phyloP scores from a whole-genome alignment of 2,113 vertebrate genomes.

The Mugil cephalus region DNA sequence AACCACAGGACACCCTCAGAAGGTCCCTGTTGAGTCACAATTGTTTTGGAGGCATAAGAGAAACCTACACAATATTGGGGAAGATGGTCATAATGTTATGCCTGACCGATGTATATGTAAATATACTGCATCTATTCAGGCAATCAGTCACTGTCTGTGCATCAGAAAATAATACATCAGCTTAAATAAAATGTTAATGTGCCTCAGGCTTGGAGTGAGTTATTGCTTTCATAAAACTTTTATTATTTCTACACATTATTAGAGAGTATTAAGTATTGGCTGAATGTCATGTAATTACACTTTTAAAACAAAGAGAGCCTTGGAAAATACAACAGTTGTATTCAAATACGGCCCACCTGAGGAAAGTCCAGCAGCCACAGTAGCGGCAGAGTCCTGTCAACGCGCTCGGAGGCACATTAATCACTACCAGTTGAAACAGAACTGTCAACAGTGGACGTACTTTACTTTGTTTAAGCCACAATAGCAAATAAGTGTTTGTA shows the following conservation, averaged over 20 bases:
- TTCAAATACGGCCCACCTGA: constrained; percentile 20
- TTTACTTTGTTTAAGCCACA: constrained; percentile 11
- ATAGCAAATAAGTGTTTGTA: constrained; percentile 8
- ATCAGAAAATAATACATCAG: not conserved
- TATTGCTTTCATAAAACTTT: constrained; percentile 7
- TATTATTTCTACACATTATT: not conserved
- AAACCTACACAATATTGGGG: too few relatives aligned
- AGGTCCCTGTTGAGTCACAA: too few relatives aligned
- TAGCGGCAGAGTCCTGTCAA: constrained; percentile 32
- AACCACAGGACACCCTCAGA: too few relatives aligned
- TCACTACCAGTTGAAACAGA: constrained; percentile 38
- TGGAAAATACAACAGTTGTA: constrained; percentile 12
- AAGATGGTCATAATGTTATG: too few relatives aligned
- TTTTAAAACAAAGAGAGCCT: not conserved
- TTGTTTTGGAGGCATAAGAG: too few relatives aligned
- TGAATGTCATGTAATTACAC: not conserved
- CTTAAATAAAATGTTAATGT: not conserved
- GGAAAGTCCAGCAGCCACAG: constrained; percentile 22
- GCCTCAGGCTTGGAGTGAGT: not conserved
- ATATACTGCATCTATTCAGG: not conserved
- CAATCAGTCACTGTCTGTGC: not conserved
- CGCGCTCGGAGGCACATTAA: constrained; percentile 46
- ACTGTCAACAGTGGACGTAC: constrained; percentile 19
- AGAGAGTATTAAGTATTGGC: not conserved
- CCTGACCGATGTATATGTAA: too few relatives aligned